Evolutionary conservation across 2,888 invertebrate genomes (phyloP), one percentile per base, ranked within the genome.

Genomic region (Peribatodes rhomboidaria): DNA sequence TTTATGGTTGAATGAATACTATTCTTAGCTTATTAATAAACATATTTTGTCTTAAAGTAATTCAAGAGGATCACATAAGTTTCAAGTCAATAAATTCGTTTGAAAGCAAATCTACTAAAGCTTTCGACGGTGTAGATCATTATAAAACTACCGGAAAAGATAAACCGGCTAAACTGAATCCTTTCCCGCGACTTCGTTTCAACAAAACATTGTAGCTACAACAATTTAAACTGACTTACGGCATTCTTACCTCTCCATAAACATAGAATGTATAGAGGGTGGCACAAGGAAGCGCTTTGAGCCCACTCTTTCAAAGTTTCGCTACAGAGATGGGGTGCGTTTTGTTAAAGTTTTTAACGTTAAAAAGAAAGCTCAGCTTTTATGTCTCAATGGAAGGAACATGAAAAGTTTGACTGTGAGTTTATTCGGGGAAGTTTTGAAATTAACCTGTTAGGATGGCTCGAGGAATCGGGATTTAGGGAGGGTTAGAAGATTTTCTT

Each of bases 371-470:
- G 80, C 80, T 77, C 73, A 47, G 73, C 78, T 77, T 82, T 81
- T 79, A 82, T 77, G 78, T 79, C 79, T 82, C 80, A 76, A 80
- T 81, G 78, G 77, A 54, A 69, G 72, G 67, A 74, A 77, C 78
- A 75, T 61, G 71, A 52, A 77, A 79, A 80, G 69, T 82, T 80
- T 60, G 33, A 46, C 44, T 35, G 55, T 42, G 66, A 69, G 72
- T 72, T 74, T 74, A 78, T 75, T 75, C 75, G 75, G 56, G 68
- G 62, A 71, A 85, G 75, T 83, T 82, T 63, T 70, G 66, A 79
- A 85, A 85, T 86, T 84, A 85, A 82, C 84, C 85, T 81, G 80
- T 81, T 80, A 74, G 74, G 22, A 68, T 72, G 69, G 58, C 57
- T 67, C 66, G 71, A 74, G 68, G 50, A 65, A 60, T 56, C 52